A percentile compares a stretch with the other conserved stretches of the same genome.
Conservation (phyloP, 2,888 invertebrate species). For the Drosophila flavopinicola region DNA sequence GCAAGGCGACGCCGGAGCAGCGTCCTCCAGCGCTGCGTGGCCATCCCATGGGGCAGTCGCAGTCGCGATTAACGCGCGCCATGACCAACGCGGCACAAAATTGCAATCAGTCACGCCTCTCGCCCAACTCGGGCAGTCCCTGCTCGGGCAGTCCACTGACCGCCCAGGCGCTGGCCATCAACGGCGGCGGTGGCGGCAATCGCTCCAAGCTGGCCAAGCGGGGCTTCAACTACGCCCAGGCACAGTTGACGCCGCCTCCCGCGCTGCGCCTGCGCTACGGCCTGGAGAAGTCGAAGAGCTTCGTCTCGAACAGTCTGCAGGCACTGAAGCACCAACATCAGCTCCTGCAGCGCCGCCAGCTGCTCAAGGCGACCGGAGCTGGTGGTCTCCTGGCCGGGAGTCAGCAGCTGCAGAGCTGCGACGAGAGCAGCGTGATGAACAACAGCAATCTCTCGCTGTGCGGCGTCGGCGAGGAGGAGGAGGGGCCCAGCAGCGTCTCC, state of each 20-base stretch:
- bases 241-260: slow-evolving; percentile 69
- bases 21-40: slow-evolving; percentile 46
- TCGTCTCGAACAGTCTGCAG: slow-evolving; percentile 80
- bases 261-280: slow-evolving; percentile 66
- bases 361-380: slow-evolving; percentile 38
- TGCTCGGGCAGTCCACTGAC: slow-evolving; percentile 69
- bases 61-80: slow-evolving; percentile 56
- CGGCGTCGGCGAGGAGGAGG: slow-evolving; percentile 51
- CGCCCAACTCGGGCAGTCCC: slow-evolving; percentile 67
- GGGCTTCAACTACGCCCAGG: slow-evolving; percentile 65
- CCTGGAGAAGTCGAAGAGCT: slow-evolving; percentile 83
- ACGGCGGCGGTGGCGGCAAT: slow-evolving; percentile 48
- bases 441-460: slow-evolving; percentile 54
- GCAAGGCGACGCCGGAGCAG: slow-evolving; percentile 12
- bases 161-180: slow-evolving; percentile 69
- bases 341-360: slow-evolving; percentile 61
- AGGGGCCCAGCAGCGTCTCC: slow-evolving; percentile 46
- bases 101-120: slow-evolving; percentile 36
- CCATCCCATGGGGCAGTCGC: slow-evolving; percentile 27
- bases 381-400: slow-evolving; percentile 14
- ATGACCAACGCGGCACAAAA: slow-evolving; percentile 56
- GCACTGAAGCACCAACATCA: slow-evolving; percentile 75
- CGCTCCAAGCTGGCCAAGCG: slow-evolving; percentile 68
- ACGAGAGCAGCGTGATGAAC: slow-evolving; percentile 63
- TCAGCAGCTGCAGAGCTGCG: slow-evolving; percentile 72